Base-by-base conservation (phyloP, 2,888 invertebrate species). In the Troglohyphantes excavatus region DNA sequence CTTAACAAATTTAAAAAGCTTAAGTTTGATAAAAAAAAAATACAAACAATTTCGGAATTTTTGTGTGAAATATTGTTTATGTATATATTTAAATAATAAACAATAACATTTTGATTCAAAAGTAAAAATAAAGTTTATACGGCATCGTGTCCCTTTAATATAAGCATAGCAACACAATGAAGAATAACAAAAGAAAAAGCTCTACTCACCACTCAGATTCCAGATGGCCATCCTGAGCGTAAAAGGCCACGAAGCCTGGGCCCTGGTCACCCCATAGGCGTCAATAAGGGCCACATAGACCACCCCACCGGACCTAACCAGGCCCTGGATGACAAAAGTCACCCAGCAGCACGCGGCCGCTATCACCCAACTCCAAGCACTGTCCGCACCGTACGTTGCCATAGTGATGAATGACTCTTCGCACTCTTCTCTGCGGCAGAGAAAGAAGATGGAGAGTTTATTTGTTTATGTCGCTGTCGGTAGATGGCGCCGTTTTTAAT, bases 201-300 rank as follows among this genome's bases (percentile, higher is more conserved):
- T 2, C 46, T 11, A 46, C 85, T 61, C 65, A 90, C 90, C 90
- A 19, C 82, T 86, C 0, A 90, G 72, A 72, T 90, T 90, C 90
- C 90, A 90, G n/a, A 90, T 68, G 17, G 90, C 90, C 70, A 90
- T 87, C 17, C 90, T 26, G 11, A 91, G 82, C 7, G 90, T 90
- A 63, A 91, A 91, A 63, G 91, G 91, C 91, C 91, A 91, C 2
- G 91, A 88, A 0, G 91, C 91, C 29, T 87, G 82, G 13, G 89
- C 76, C 23, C 91, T 91, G 33, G 59, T 82, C 11, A 91, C 70
- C 26, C 68, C 46, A 72, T 82, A 91, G 29, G 72, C 68, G 21
- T 91, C 84, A 46, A 90, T 78, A 3, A 91, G 82, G 82, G 89
- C 82, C 53, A 91, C 91, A 46, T 91, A 91, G 19, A 91, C 67